Base-by-base conservation (phyloP, 2,888 invertebrate genomes). In the Nasonia oneida region DNA sequence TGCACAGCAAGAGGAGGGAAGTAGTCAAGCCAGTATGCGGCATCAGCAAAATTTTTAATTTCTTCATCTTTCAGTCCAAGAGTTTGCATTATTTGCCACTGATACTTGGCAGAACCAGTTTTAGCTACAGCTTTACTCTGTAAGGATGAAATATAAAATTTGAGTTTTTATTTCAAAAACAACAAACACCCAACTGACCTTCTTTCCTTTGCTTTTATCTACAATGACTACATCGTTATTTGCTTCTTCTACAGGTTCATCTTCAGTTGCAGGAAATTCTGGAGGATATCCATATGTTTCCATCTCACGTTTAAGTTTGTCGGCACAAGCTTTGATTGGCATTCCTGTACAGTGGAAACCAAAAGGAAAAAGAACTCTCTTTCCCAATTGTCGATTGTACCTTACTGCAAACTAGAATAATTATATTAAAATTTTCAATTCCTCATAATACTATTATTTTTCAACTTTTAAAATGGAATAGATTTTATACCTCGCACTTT, bases 291-390 rank as follows among this genome's bases (percentile, higher is more conserved):
- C 99, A 94, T 95, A 99, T 12, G 96, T 94, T 92, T 97, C 96
- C 94, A 99, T 97, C 94, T 99, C 99, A 86, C 98, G 95, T 91
- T 97, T 98, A 71, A 99, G 94, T 93, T 99, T 99, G 93, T 99
- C 99, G 18, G 99, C 98, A 94, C 99, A 99, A 0, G 99, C 99
- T 94, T 99, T 99, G 87, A 99, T 99, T 0, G 99, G 99, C 99
- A 99, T 99, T 74, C 99, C 99, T 37, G 99, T 99, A 92, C 99
- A 99, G 93, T 99, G 99, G 90, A 99, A 97, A 3, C 98, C 99
- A 94, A 99, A 99, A 18, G 99, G 99, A 94, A 99, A 99, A 12
- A 99, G 94, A 15, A 97, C 97, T 90, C 95, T 95, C 92, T 97
- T 98, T 0, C 99, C 99, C 93, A 97, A 96, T 79, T 99, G 94